Percentiles rank a stretch among this genome's conserved stretches.
These are phyloP conservation scores for Antheraea yamamai DNA, from an alignment of 2,888 invertebrate species.

Conservation along the genomic window DNA sequence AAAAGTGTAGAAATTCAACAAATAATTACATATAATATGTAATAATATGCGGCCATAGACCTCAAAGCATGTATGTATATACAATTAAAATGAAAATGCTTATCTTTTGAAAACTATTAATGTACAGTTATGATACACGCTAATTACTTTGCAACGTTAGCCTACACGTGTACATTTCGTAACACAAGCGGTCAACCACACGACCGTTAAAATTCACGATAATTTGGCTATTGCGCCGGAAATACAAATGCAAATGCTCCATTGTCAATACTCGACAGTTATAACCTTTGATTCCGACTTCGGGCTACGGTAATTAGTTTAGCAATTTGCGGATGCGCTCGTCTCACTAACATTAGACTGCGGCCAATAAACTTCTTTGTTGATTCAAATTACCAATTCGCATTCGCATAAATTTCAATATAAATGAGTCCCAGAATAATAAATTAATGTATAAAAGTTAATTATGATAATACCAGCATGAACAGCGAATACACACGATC, in stretches of 20 bases:
- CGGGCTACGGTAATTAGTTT: slow-evolving; percentile 50
- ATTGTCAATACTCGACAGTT: slow-evolving; percentile 67
- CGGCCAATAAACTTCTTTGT: slow-evolving; percentile 48
- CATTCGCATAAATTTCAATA: slow-evolving; percentile 42
- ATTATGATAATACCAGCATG: slow-evolving; percentile 82
- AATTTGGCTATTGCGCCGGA: slow-evolving; percentile 72
- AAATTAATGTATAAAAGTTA: slow-evolving; percentile 57
- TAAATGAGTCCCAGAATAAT: slow-evolving; percentile 61
- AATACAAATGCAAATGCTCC: slow-evolving; percentile 73
- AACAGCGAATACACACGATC: slow-evolving; percentile 64
- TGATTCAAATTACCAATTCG: slow-evolving; percentile 31
- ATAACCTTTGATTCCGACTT: slow-evolving; percentile 62
- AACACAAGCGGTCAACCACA: slow-evolving; percentile 63
- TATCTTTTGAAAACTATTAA: slow-evolving; percentile 20
- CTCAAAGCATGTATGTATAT: background rate
- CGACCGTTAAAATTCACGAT: slow-evolving; percentile 65
- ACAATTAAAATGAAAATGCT: slow-evolving; percentile 28
- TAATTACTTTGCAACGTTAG: slow-evolving; percentile 26
- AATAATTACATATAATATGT: background rate
- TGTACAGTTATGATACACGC: slow-evolving; percentile 22
- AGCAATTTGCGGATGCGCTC: slow-evolving; percentile 58
- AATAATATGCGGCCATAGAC: background rate
- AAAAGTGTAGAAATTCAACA: background rate
- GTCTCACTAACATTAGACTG: slow-evolving; percentile 31
- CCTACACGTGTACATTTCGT: slow-evolving; percentile 25